phyloP scores from a whole-genome alignment of 2,797 vertebrate species.

The Alfaro cultratus region DNA sequence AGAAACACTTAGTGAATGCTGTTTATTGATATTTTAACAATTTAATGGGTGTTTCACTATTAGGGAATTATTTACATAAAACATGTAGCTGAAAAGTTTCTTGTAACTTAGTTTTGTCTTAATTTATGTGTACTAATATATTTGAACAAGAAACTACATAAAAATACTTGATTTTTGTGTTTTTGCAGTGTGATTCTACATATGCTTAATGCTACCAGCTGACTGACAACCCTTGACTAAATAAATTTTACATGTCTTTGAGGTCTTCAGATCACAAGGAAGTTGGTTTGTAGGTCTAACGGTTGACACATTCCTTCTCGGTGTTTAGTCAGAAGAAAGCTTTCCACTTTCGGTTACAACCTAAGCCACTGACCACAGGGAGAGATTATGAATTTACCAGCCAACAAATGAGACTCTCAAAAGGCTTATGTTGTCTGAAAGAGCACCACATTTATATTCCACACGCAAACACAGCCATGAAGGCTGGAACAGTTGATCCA shows the following conservation, averaged over 20 bases:
- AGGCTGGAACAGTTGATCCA: slow-evolving; percentile 38
- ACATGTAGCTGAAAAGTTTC: too few relatives aligned
- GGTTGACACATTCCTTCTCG: not conserved
- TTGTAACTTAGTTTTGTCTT: too few relatives aligned
- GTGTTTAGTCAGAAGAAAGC: not conserved
- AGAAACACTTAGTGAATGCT: too few relatives aligned
- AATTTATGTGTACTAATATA: too few relatives aligned
- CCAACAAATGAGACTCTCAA: slow-evolving; percentile 31
- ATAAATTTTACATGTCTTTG: not conserved
- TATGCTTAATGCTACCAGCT: not conserved
- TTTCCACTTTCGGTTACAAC: slow-evolving; percentile 20
- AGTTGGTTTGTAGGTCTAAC: not conserved
- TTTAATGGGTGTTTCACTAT: too few relatives aligned
- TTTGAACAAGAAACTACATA: too few relatives aligned
- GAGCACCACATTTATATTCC: slow-evolving; percentile 45
- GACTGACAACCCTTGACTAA: not conserved
- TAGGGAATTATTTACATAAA: too few relatives aligned
- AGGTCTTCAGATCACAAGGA: not conserved
- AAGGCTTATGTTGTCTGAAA: slow-evolving; percentile 48
- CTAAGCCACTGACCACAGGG: slow-evolving; percentile 43
- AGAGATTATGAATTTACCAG: slow-evolving; percentile 41
- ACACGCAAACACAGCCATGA: slow-evolving; percentile 38
- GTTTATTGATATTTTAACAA: too few relatives aligned
- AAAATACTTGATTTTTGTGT: too few relatives aligned
- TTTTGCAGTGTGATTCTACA: not conserved